These are phyloP conservation scores for Hypena proboscidalis DNA, from an alignment of 2,888 invertebrate genomes.

Conservation along the genomic window DNA sequence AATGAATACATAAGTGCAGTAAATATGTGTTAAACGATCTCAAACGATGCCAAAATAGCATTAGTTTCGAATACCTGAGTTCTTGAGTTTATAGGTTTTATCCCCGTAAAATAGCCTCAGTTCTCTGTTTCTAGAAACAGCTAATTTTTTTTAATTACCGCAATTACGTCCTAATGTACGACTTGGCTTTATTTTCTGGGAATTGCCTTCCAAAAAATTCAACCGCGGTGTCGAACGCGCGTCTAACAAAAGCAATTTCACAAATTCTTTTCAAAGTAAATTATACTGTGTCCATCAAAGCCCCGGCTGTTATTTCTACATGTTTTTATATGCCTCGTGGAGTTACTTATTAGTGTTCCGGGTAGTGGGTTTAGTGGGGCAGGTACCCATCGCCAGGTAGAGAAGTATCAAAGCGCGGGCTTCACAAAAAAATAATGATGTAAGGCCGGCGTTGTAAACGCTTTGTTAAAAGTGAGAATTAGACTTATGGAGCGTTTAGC, in stretches of 20 bases:
- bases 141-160: slow-evolving; percentile 19
- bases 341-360: slow-evolving; percentile 79
- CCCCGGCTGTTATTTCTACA: slow-evolving; percentile 62
- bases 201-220: slow-evolving; percentile 27
- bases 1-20: too few species aligned
- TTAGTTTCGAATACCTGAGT: too few species aligned
- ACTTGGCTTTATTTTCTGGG: slow-evolving; percentile 31
- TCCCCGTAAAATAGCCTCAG: too few species aligned
- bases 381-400: slow-evolving; percentile 74
- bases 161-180: slow-evolving; percentile 28
- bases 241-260: slow-evolving; percentile 53
- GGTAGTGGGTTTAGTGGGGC: slow-evolving; percentile 70
- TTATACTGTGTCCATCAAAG: slow-evolving; percentile 64
- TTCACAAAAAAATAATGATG: slow-evolving; percentile 59
- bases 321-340: slow-evolving; percentile 71
- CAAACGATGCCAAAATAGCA: too few species aligned
- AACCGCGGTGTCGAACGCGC: slow-evolving; percentile 6
- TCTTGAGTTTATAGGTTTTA: too few species aligned
- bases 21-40: too few species aligned
- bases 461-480: slow-evolving; percentile 58
- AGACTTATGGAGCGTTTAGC: slow-evolving; percentile 37
- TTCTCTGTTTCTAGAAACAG: slow-evolving; percentile 24
- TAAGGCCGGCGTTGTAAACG: slow-evolving; percentile 48
- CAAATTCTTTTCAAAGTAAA: slow-evolving; percentile 57
- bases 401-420: slow-evolving; percentile 58